Evolutionary conservation across 2,888 invertebrate genomes (phyloP).

Genomic region (Carabus problematicus): DNA sequence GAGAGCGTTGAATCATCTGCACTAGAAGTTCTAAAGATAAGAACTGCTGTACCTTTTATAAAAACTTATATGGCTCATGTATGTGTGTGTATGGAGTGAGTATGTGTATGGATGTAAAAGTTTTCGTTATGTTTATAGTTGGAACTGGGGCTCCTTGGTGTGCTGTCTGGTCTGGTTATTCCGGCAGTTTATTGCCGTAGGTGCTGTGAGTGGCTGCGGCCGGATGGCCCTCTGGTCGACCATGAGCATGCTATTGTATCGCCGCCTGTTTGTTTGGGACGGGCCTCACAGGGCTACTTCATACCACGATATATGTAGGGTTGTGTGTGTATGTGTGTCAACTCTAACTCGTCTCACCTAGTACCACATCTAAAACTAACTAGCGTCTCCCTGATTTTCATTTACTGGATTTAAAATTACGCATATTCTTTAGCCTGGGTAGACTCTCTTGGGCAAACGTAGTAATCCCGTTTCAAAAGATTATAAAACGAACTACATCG

Average conservation of each 20-base stretch:
- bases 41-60: too few relatives aligned
- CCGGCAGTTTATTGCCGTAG: conserved; percentile 38
- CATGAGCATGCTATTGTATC: conserved; percentile 48
- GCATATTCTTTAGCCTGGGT: too few relatives aligned
- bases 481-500: too few relatives aligned
- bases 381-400: too few relatives aligned
- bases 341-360: neutral
- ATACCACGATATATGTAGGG: neutral
- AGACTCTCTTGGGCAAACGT: too few relatives aligned
- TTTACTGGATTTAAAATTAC: too few relatives aligned
- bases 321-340: neutral
- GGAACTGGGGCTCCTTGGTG: conserved; percentile 22
- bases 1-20: too few relatives aligned
- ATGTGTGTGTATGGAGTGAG: conserved; percentile 23
- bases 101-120: conserved; percentile 31
- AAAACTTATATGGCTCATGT: neutral
- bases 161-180: conserved; percentile 31
- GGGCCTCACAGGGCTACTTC: conserved; percentile 46
- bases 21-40: too few relatives aligned
- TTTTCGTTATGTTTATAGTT: conserved; percentile 38
- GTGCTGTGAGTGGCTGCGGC: conserved; percentile 25
- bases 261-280: conserved; percentile 47
- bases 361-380: too few relatives aligned
- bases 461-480: too few relatives aligned
- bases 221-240: conserved; percentile 35